Base-by-base conservation (phyloP, 64 coral and sea anemone species). In the Stichodactyla mertensii region DNA sequence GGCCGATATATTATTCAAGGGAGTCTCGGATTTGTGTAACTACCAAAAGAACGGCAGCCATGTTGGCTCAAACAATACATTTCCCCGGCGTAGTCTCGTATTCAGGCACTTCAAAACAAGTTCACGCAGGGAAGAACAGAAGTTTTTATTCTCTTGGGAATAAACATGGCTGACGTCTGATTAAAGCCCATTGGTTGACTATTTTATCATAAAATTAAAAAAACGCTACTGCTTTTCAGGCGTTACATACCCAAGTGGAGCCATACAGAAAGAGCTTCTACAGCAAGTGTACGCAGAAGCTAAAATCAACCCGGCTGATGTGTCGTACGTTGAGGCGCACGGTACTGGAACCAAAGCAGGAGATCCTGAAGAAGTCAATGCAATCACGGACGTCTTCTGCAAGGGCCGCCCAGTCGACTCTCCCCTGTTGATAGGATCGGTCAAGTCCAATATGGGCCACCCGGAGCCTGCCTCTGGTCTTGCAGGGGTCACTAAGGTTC, bases 381-480 rank as follows among this genome's bases (percentile, higher is more conserved):
- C 93, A 10, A 91, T 95, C 31, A 91, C 93, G 0, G 85, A 87
- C 71, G 83, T 95, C 13, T 95, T 91, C 71, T 95, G 93, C 36
- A 86, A 87, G 16, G 52, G 58, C 14, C 89, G 93, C 19, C 51
- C 86, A 5, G 54, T 54, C 2, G 24, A 78, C 16, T 62, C 69
- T 10, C 89, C 93, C 22, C 82, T 95, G 6, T 64, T 95, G 59
- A 91, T 95, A 85, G 93, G 93, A 6, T 95, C 93, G 45, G 93
- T 95, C 1, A 95, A 95, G 86, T 95, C 93, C 59, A 95, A 95
- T 77, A 95, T 95, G 86, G 93, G 93, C 10, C 93, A 95, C 57
- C 86, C 93, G 45, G 93, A 95, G 84, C 93, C 93, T 24, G 93
- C 89, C 1, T 95, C 93, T 16, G 93, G 93, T 10, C 77, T 95